These are phyloP conservation scores for Hylia prasina DNA, from an alignment of 2,113 vertebrate species.

Conservation along the genomic window DNA sequence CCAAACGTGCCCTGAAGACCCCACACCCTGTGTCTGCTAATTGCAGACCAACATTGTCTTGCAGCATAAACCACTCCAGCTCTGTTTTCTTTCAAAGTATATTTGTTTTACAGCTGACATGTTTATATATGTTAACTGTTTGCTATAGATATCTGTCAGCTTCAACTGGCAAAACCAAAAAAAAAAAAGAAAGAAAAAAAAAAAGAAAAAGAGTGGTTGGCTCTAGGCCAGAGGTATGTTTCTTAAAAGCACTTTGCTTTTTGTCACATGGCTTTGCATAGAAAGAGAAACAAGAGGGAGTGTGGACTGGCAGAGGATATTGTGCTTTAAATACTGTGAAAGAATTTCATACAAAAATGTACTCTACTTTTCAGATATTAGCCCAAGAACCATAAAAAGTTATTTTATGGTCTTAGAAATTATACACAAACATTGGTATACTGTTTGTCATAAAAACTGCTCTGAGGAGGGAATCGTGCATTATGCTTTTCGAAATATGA, in stretches of 20 bases:
- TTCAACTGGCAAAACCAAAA: slow-evolving; percentile 16
- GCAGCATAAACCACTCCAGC: slow-evolving; percentile 8
- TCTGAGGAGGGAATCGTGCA: not conserved
- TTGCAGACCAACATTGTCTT: slow-evolving; percentile 30
- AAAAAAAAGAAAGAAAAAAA: not conserved
- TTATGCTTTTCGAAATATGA: slow-evolving; percentile 45
- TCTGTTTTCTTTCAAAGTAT: slow-evolving; percentile 65
- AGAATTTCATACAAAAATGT: not conserved
- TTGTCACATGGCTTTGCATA: slow-evolving; percentile 11
- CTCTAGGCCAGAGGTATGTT: slow-evolving; percentile 11
- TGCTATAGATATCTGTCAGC: slow-evolving; percentile 69
- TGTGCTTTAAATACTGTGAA: not conserved
- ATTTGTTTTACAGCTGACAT: slow-evolving; percentile 72
- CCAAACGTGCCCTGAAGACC: slow-evolving; percentile 34
- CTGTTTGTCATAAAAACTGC: slow-evolving; percentile 45
- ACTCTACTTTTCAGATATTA: slow-evolving; percentile 18
- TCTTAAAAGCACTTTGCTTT: slow-evolving; percentile 44
- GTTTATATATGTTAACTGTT: slow-evolving; percentile 72
- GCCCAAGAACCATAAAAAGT: slow-evolving; percentile 17
- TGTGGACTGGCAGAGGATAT: not conserved
- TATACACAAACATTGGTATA: slow-evolving; percentile 37
- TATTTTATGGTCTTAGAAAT: slow-evolving; percentile 51
- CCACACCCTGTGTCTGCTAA: slow-evolving; percentile 48
- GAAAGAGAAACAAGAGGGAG: not conserved
- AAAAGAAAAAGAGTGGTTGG: not conserved